Conservation (phyloP, 1,140 invertebrate species). For the Philopotamus ludificatus region DNA sequence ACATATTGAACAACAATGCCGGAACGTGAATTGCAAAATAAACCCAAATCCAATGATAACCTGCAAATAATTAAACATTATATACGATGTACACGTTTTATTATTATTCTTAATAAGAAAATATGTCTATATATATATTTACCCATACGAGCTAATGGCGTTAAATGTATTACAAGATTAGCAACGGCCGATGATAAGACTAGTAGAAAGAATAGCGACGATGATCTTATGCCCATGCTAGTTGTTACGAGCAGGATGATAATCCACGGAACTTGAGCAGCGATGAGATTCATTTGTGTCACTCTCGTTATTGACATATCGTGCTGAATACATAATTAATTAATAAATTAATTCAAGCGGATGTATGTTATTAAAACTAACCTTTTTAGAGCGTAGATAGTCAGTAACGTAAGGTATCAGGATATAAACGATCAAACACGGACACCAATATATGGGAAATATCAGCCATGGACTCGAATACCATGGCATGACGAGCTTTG, state of each 20-base stretch:
- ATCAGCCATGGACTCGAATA: conserved; percentile 31
- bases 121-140: not conserved
- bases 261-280: conserved; percentile 31
- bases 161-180: conserved; percentile 31
- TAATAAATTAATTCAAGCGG: not conserved
- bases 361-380: not conserved
- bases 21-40: conserved; percentile 32
- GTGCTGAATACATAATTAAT: conserved; percentile 28
- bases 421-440: conserved; percentile 5
- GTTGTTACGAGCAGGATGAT: conserved; percentile 23
- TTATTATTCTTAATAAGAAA: not conserved
- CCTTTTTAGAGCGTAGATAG: conserved; percentile 27
- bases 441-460: conserved; percentile 37
- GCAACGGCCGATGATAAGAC: conserved; percentile 23
- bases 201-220: conserved; percentile 19
- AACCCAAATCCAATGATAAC: conserved; percentile 35
- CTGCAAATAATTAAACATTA: conserved; percentile 18
- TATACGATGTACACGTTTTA: not conserved
- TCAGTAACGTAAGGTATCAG: conserved; percentile 12
- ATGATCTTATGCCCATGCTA: conserved; percentile 14
- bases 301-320: conserved; percentile 17
- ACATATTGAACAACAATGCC: conserved; percentile 26
- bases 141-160: conserved; percentile 27
- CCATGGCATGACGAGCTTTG: conserved; percentile 35
- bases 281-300: conserved; percentile 32